These are phyloP conservation scores for Eretmocerus hayati DNA, from an alignment of 2,888 invertebrate species.

Conservation along the genomic window DNA sequence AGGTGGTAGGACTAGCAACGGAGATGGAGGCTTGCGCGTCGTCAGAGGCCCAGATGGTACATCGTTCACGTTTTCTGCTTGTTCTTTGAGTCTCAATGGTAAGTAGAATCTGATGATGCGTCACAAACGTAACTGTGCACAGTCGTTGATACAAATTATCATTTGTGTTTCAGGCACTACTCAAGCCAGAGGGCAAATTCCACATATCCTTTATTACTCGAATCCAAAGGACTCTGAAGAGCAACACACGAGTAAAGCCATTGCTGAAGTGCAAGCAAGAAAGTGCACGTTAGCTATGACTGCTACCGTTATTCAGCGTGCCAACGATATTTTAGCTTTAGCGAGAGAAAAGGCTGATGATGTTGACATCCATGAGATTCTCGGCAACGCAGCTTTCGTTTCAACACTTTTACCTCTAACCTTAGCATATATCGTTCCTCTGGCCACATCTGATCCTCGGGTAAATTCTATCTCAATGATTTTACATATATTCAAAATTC, in stretches of 20 bases:
- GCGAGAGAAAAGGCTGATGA: constrained; percentile 67
- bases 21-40: constrained; percentile 82
- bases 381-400: constrained; percentile 58
- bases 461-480: constrained; percentile 46
- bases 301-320: constrained; percentile 68
- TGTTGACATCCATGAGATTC: constrained; percentile 50
- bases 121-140: neutral
- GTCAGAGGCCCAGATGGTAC: constrained; percentile 91
- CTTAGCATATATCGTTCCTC: constrained; percentile 76
- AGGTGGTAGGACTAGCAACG: constrained; percentile 88
- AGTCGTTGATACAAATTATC: constrained; percentile 4
- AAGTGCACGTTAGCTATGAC: constrained; percentile 70
- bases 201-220: constrained; percentile 85
- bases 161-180: constrained; percentile 57
- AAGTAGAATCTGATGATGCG: constrained; percentile 4
- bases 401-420: constrained; percentile 77
- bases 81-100: constrained; percentile 90
- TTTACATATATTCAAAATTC: neutral
- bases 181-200: constrained; percentile 88
- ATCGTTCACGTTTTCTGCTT: constrained; percentile 82
- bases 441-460: constrained; percentile 75
- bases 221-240: constrained; percentile 56
- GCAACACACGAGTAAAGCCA: constrained; percentile 53
- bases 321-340: constrained; percentile 68
- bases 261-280: constrained; percentile 58